Conservation (phyloP, 2,797 vertebrate genomes). For the Tiaroga cobitis region DNA sequence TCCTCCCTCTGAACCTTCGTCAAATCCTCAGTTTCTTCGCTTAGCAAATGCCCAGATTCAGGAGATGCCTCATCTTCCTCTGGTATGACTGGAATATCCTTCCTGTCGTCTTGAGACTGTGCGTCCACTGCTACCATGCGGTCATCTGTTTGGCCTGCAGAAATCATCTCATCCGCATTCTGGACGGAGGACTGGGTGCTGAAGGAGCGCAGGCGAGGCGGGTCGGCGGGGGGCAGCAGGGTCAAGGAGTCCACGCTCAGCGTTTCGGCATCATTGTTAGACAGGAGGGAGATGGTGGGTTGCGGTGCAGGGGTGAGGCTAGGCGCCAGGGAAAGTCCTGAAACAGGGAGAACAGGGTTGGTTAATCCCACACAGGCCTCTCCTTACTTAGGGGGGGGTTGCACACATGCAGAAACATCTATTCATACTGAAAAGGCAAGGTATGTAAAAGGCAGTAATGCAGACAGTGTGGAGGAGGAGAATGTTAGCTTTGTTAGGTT, state of each 20-base stretch:
- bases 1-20: neutral
- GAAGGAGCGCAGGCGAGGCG: slow-evolving; percentile 83
- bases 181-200: slow-evolving; percentile 64
- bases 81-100: neutral
- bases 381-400: slow-evolving; percentile 72
- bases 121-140: neutral
- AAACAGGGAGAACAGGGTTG: slow-evolving; percentile 58
- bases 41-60: slow-evolving; percentile 30
- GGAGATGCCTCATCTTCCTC: slow-evolving; percentile 23
- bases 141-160: slow-evolving; percentile 47
- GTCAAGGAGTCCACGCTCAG: slow-evolving; percentile 93
- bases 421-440: neutral
- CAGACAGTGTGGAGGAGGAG: neutral
- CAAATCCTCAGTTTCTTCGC: slow-evolving; percentile 55
- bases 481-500: neutral
- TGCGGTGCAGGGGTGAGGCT: slow-evolving; percentile 93
- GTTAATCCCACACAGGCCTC: slow-evolving; percentile 61
- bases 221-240: slow-evolving; percentile 87
- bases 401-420: slow-evolving; percentile 76
- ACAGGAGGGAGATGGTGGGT: slow-evolving; percentile 93
- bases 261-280: slow-evolving; percentile 79
- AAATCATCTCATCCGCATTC: slow-evolving; percentile 60
- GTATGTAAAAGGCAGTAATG: neutral
- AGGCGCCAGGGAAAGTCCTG: slow-evolving; percentile 83
- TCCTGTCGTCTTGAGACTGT: neutral